Conservation (phyloP, 2,113 vertebrate species). For the Climacteris rufus region DNA sequence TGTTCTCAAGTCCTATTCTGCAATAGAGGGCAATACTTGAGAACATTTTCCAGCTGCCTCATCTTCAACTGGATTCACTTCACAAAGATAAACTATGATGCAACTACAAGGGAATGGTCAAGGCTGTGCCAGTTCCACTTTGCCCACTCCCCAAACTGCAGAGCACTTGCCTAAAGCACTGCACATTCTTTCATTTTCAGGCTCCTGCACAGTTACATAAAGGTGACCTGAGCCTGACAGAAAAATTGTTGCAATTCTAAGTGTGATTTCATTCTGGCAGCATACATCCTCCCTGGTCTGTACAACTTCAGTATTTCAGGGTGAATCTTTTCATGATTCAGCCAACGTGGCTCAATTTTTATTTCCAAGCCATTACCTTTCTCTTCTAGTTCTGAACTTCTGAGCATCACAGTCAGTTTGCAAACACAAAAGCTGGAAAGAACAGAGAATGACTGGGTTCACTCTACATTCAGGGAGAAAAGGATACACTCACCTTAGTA, state of each 20-base stretch:
- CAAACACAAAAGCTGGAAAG: not conserved
- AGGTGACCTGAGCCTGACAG: not conserved
- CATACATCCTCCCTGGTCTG: not conserved
- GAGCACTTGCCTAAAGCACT: not conserved
- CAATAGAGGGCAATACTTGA: not conserved
- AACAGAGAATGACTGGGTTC: fast-evolving
- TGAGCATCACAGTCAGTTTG: not conserved
- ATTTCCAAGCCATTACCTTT: not conserved
- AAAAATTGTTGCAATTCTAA: not conserved
- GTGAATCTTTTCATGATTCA: not conserved
- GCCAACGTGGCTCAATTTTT: not conserved
- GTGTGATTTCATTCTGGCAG: not conserved
- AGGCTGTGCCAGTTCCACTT: not conserved
- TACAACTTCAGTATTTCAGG: not conserved
- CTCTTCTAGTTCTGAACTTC: not conserved
- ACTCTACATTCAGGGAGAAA: not conserved
- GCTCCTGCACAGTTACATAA: not conserved
- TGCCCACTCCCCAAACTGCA: not conserved
- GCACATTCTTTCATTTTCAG: not conserved
- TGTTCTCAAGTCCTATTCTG: not conserved
- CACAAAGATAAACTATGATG: not conserved
- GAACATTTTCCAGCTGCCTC: not conserved
- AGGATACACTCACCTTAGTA: not conserved
- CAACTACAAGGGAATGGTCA: not conserved
- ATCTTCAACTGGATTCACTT: not conserved